Evolutionary conservation across 1,140 invertebrate genomes (phyloP).

Genomic region (Brachionus sp.): DNA sequence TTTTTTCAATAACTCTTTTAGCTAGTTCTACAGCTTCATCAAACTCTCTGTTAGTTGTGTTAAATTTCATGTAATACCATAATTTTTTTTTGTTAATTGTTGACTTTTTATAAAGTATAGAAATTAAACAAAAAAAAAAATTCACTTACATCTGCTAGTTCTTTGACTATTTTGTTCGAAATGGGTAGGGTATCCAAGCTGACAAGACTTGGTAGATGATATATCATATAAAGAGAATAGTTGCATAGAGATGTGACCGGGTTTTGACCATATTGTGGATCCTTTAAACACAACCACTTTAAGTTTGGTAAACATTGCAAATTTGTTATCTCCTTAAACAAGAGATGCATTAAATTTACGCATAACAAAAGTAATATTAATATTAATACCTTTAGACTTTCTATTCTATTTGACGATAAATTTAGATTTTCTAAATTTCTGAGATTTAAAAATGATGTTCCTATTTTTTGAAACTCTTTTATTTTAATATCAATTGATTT

Average conservation of each 20-base stretch:
- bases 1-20: not conserved
- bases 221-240: conserved; percentile 57
- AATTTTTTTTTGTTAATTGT: conserved; percentile 59
- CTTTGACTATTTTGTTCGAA: conserved; percentile 51
- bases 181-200: conserved; percentile 55
- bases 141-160: conserved; percentile 55
- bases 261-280: conserved; percentile 52
- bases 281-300: conserved; percentile 53
- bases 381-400: conserved; percentile 53
- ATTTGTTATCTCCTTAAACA: conserved; percentile 54
- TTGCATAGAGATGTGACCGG: conserved; percentile 57
- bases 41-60: conserved; percentile 53
- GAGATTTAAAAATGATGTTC: conserved; percentile 52
- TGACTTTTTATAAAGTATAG: conserved; percentile 12
- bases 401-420: conserved; percentile 56
- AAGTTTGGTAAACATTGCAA: conserved; percentile 52
- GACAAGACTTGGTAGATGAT: conserved; percentile 54
- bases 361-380: not conserved
- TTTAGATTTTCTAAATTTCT: conserved; percentile 54
- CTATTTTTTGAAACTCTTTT: conserved; percentile 48
- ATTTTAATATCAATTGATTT: not conserved
- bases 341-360: not conserved
- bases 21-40: conserved; percentile 50
- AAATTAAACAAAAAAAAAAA: not conserved
- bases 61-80: conserved; percentile 58